Evolutionary conservation across 1,140 invertebrate genomes (phyloP), one percentile per base, ranked within the genome.

Genomic region (Plutomurus gul): DNA sequence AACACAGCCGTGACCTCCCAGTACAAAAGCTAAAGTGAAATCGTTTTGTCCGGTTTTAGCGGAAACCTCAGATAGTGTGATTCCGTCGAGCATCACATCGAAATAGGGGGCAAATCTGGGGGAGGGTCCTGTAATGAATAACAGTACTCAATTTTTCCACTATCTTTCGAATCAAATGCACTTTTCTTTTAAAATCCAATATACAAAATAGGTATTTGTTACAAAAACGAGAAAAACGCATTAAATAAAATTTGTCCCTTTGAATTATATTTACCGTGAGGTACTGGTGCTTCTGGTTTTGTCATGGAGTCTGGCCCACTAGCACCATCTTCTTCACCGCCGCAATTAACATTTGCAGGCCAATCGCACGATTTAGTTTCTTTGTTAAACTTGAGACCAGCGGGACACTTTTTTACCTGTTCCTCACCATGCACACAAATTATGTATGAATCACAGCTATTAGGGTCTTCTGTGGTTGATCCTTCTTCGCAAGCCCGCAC

Each of bases 21-120:
- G 76, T 43, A 51, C 84, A 73, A 85, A 85, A 7, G 84, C 84
- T 13, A 85, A 46, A 40, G 75, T 80, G 22, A 72, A 77, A 56
- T 36, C 81, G 8, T 78, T 84, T 72, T 72, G 82, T 30, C 60
- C 84, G 43, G 51, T 76, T 81, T 56, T 76, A 1, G 22, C 75
- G 40, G 47, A 78, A 70, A 83, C 73, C 20, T 83, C 43, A 4
- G 75, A 49, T 8, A 84, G 39, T 37, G 51, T 78, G 16, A 79
- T 72, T 3, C 37, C 75, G 40, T 78, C 49, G 16, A 82, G 30
- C 49, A 73, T 80, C 13, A 80, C 72, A 18, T 82, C 81, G 25
- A 73, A 82, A 51, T 82, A 82, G 16, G 81, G 81, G 7, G 78
- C 81, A 37, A 82, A 82, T 71, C 33, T 51, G 0, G 75, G 79